Evolutionary conservation across 1,140 invertebrate species (phyloP).

Genomic region (Geopemphigus sp.): DNA sequence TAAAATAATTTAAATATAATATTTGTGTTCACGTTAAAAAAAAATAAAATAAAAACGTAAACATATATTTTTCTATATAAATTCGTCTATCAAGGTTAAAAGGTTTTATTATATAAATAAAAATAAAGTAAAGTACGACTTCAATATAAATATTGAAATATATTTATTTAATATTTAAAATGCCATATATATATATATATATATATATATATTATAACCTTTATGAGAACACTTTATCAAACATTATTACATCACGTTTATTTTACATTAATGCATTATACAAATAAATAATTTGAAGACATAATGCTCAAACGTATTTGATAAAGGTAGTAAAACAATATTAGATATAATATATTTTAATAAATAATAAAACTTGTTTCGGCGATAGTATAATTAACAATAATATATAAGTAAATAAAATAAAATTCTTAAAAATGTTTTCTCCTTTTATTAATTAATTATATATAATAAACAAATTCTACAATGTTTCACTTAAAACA

Average conservation of each 20-base stretch:
- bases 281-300: not conserved
- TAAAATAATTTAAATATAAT: too few species aligned
- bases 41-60: not conserved
- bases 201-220: not conserved
- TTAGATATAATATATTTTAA: not conserved
- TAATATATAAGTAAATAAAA: too few species aligned
- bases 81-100: too few species aligned
- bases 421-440: too few species aligned
- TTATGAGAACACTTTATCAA: not conserved
- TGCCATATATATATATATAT: too few species aligned
- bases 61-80: not conserved
- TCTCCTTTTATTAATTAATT: not conserved
- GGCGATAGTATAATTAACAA: too few species aligned
- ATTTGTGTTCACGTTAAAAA: too few species aligned
- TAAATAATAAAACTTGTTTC: not conserved
- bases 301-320: not conserved
- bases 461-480: not conserved
- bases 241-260: not conserved
- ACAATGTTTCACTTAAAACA: not conserved
- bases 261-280: not conserved
- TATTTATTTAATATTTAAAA: not conserved
- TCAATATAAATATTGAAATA: not conserved
- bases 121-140: not conserved
- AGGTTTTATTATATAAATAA: not conserved
- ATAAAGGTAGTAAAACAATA: slow-evolving; percentile 9